Conservation (phyloP, 2,797 vertebrate genomes). For the Galaxias olidus region DNA sequence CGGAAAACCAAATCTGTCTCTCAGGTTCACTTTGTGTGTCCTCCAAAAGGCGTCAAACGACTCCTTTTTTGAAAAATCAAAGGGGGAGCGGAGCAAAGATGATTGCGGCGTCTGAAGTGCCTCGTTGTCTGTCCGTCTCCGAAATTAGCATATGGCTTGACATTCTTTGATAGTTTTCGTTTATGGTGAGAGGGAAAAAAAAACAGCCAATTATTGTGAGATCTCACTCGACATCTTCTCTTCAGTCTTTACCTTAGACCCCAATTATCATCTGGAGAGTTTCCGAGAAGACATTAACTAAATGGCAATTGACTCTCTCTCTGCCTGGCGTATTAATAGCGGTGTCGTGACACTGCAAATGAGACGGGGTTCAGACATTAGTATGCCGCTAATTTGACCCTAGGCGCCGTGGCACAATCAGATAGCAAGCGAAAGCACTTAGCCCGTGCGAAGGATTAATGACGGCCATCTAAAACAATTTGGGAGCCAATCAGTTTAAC, state of each 20-base stretch:
- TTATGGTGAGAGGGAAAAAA: conserved; percentile 34
- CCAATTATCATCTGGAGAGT: conserved; percentile 75
- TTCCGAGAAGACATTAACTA: conserved; percentile 66
- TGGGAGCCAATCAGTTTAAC: conserved; percentile 99
- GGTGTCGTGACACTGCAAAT: conserved; percentile 72
- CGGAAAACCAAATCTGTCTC: too few relatives aligned
- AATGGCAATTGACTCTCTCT: conserved; percentile 71
- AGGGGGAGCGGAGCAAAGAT: conserved; percentile 8
- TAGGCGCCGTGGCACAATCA: conserved; percentile 87
- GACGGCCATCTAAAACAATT: conserved; percentile 99
- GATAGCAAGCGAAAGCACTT: conserved; percentile 92
- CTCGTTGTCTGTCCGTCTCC: conserved; percentile 15
- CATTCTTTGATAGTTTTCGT: conserved; percentile 32
- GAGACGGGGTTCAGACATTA: conserved; percentile 78
- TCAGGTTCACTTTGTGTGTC: too few relatives aligned
- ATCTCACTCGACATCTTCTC: conserved; percentile 35
- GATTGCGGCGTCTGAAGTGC: background rate
- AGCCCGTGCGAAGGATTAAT: conserved; percentile 98
- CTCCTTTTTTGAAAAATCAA: background rate
- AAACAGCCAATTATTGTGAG: conserved; percentile 39
- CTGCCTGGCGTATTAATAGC: conserved; percentile 71
- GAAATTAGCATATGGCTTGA: conserved; percentile 31
- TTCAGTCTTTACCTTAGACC: conserved; percentile 65
- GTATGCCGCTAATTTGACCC: conserved; percentile 93
- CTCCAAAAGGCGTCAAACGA: too few relatives aligned